These are phyloP conservation scores for Ormyrus labotus DNA, from an alignment of 2,888 invertebrate species.

Conservation along the genomic window DNA sequence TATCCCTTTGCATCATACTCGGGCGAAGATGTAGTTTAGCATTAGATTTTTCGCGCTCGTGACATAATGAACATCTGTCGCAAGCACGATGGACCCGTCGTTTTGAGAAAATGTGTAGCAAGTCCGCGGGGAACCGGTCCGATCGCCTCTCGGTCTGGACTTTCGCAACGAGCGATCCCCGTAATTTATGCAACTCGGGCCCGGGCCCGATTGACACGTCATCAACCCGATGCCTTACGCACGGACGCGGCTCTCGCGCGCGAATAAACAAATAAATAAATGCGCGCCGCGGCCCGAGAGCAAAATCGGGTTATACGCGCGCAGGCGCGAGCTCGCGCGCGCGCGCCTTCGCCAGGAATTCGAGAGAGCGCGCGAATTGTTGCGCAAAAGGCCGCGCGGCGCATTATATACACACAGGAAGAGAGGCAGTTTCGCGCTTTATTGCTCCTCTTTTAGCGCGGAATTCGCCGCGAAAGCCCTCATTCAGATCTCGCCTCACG, in stretches of 20 bases:
- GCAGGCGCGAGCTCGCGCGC: not conserved
- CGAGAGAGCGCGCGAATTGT: not conserved
- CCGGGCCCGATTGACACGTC: slow-evolving; percentile 26
- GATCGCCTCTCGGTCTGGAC: not conserved
- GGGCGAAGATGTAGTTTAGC: no score
- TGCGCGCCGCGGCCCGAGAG: not conserved
- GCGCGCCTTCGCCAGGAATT: no score
- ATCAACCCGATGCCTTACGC: not conserved
- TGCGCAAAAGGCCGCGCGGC: not conserved
- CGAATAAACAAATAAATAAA: no score
- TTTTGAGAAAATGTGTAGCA: slow-evolving; percentile 23
- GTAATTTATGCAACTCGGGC: slow-evolving; percentile 33
- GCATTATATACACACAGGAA: not conserved
- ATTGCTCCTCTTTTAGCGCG: slow-evolving; percentile 34
- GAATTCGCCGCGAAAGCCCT: slow-evolving; percentile 42
- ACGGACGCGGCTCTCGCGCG: no score
- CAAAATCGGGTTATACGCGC: not conserved
- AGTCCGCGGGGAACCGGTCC: slow-evolving; percentile 16
- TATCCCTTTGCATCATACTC: no score
- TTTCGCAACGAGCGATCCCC: slow-evolving; percentile 19
- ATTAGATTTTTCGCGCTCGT: not conserved
- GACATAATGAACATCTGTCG: not conserved
- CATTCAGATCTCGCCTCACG: slow-evolving; percentile 54
- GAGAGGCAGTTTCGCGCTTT: not conserved
- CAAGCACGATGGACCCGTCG: not conserved